These are phyloP conservation scores for Ophonus ardosiacus DNA, from an alignment of 2,888 invertebrate species.

Conservation along the genomic window DNA sequence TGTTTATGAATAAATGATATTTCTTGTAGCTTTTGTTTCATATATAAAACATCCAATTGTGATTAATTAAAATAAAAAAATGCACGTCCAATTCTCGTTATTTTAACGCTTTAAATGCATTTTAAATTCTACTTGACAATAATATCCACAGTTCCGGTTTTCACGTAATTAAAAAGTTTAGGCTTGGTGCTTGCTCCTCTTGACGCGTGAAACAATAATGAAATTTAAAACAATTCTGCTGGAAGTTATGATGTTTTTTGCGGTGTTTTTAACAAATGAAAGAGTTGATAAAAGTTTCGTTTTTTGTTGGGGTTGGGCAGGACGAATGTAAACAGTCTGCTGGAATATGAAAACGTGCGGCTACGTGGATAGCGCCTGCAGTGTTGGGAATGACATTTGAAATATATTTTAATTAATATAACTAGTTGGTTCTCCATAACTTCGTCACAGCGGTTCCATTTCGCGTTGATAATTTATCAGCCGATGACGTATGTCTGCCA, in stretches of 20 bases:
- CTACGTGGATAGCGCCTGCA: not conserved
- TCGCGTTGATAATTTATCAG: conserved; percentile 43
- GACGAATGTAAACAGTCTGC: not conserved
- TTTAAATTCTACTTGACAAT: not conserved
- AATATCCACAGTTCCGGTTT: not conserved
- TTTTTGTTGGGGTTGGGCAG: not conserved
- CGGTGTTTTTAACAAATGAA: conserved; percentile 18
- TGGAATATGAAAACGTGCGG: not conserved
- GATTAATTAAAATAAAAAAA: no score
- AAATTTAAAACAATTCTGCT: conserved; percentile 27
- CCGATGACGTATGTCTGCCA: conserved; percentile 39
- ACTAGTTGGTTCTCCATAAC: conserved; percentile 38
- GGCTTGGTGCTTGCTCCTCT: not conserved
- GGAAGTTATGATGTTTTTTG: conserved; percentile 7
- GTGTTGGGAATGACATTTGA: conserved; percentile 1
- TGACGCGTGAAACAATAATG: conserved; percentile 12
- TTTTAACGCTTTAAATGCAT: no score
- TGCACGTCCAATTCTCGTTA: no score
- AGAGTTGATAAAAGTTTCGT: conserved; percentile 12
- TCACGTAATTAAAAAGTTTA: conserved; percentile 3
- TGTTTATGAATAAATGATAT: no score
- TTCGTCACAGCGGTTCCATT: conserved; percentile 15
- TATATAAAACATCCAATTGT: no score
- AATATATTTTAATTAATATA: conserved; percentile 47
- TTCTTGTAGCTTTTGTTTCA: no score